Evolutionary conservation across 2,113 vertebrate species (phyloP), one percentile per base, ranked within the genome.

Genomic region (Eidolon helvum): DNA sequence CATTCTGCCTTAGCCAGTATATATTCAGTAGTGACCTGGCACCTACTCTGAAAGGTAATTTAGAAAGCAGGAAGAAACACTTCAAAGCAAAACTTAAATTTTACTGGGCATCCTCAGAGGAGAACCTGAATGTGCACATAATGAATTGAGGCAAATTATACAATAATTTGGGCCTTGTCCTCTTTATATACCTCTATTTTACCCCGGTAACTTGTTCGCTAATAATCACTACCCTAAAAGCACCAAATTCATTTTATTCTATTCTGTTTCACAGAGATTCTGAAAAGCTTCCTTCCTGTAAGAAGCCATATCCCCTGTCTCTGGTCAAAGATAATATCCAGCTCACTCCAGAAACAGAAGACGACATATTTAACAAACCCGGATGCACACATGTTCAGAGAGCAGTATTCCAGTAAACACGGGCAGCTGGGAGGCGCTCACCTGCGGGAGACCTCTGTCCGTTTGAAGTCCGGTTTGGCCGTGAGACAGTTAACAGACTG

Each of bases 271-370:
- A 35, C 98, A 99, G 99, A 97, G 98, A 99, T 7, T 98, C 96
- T 33, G 98, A 98, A 89, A 99, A 98, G 93, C 97, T 99, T 91
- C 95, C 85, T 38, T 94, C 98, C 50, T 98, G 94, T 97, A 98
- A 98, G 94, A 99, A 99, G 91, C 97, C 97, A 93, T 95, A 99
- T 53, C 99, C 99, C 0, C 98, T 99, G 98, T 99, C 99, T 97
- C 99, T 99, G 26, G 97, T 99, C 93, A 99, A 98, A 98, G 99
- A 99, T 97, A 99, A 99, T 61, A 97, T 99, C 94, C 95, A 98
- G 7, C 98, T 98, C 59, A 99, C 98, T 86, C 98, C 98, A 91
- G 98, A 98, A 97, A 95, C 98, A 30, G 98, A 98, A 80, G 98
- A 98, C 30, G 98, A 98, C 87, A 96, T 98, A 94, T 98, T 98